phyloP scores from a whole-genome alignment of 2,888 invertebrate species.

The Drosophila ezoana region DNA sequence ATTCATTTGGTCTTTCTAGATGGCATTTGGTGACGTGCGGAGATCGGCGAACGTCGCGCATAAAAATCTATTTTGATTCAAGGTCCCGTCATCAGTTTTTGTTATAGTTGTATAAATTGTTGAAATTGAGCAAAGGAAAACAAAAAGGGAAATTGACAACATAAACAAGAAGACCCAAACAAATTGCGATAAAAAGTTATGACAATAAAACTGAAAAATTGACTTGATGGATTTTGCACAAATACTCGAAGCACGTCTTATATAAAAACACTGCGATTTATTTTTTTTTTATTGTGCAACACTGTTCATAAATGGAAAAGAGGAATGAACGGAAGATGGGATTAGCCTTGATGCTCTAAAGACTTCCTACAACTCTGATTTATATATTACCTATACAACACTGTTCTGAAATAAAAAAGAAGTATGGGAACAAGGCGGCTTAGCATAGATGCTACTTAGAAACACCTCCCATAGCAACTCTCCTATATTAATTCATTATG shows the following conservation, averaged over 20 bases:
- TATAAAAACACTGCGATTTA: too few species aligned
- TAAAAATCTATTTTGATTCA: slow-evolving; percentile 75
- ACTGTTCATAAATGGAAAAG: too few species aligned
- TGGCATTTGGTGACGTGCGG: slow-evolving; percentile 76
- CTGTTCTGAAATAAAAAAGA: too few species aligned
- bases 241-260: too few species aligned
- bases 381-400: too few species aligned
- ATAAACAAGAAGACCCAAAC: neutral
- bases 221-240: neutral
- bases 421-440: too few species aligned
- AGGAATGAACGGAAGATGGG: too few species aligned
- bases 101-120: slow-evolving; percentile 39
- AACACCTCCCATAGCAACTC: too few species aligned
- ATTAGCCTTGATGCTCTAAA: too few species aligned
- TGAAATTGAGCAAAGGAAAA: slow-evolving; percentile 22
- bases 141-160: neutral
- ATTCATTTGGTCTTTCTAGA: slow-evolving; percentile 26
- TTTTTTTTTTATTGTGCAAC: too few species aligned
- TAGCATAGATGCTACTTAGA: too few species aligned
- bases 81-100: slow-evolving; percentile 74
- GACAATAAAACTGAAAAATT: neutral
- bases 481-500: neutral
- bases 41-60: slow-evolving; percentile 60
- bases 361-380: too few species aligned
- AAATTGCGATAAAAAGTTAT: neutral